A percentile compares a stretch with the other conserved stretches of the same genome.
These are phyloP conservation scores for Aphaenogaster rudis DNA, from an alignment of 1,140 invertebrate species.

Conservation along the genomic window DNA sequence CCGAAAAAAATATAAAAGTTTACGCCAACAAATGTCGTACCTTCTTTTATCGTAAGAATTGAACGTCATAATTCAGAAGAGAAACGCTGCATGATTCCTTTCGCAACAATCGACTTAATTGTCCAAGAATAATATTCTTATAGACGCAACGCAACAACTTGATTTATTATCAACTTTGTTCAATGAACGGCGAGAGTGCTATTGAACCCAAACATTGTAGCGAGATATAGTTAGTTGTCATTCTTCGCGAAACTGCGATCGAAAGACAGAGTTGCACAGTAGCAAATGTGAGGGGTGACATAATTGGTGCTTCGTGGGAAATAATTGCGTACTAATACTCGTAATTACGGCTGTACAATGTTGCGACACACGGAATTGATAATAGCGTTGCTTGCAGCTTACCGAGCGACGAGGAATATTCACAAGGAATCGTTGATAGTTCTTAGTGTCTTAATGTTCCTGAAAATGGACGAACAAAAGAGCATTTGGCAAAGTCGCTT, in stretches of 20 bases:
- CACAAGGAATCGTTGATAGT: constrained; percentile 30
- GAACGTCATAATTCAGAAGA: neutral
- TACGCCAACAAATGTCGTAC: neutral
- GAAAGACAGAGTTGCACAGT: neutral
- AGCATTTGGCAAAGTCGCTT: constrained; percentile 39
- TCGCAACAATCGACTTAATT: neutral
- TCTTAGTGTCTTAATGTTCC: neutral
- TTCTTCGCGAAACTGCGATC: neutral
- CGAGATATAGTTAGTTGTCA: neutral
- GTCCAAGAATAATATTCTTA: neutral
- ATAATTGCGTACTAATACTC: constrained; percentile 26
- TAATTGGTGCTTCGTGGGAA: neutral
- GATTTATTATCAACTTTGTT: neutral
- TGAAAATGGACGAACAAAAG: constrained; percentile 20
- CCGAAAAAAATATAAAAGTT: neutral
- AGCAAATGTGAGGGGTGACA: neutral
- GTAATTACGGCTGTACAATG: neutral
- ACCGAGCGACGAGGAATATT: constrained; percentile 2
- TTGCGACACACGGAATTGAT: constrained; percentile 22
- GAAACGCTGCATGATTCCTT: neutral
- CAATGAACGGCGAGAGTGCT: neutral
- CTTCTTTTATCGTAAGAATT: neutral
- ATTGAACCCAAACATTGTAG: neutral
- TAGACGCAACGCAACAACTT: neutral
- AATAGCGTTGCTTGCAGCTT: neutral